These are phyloP conservation scores for Carassius auratus DNA, from an alignment of 2,113 vertebrate species.

Conservation along the genomic window DNA sequence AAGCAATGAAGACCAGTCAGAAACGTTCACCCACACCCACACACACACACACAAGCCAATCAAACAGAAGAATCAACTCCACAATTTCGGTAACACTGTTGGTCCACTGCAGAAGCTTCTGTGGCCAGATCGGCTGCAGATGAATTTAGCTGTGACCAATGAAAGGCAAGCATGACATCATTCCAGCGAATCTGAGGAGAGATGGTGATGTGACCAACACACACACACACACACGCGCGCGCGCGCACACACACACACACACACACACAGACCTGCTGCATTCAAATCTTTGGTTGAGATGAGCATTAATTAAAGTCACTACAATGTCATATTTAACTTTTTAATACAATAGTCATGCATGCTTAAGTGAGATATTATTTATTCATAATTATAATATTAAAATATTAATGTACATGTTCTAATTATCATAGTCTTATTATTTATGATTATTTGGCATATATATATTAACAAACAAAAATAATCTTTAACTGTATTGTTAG, in stretches of 20 bases:
- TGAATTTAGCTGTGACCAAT: constrained; percentile 52
- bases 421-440: too few species aligned
- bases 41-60: not conserved
- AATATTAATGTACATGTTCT: too few species aligned
- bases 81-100: constrained; percentile 17
- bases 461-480: too few species aligned
- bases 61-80: constrained; percentile 2
- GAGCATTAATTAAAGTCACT: not conserved
- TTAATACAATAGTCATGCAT: too few species aligned
- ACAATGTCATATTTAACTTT: not conserved
- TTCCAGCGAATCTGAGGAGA: constrained; percentile 33
- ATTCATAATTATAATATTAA: too few species aligned
- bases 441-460: too few species aligned
- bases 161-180: constrained; percentile 48
- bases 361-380: too few species aligned
- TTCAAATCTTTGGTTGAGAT: not conserved
- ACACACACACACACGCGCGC: not conserved
- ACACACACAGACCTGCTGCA: constrained; percentile 16
- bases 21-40: constrained; percentile 53
- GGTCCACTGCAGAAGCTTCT: constrained; percentile 57
- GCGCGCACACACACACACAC: constrained; percentile 21
- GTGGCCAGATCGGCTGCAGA: constrained; percentile 54
- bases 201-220: constrained; percentile 29
- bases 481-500: too few species aligned
- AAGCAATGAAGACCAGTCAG: constrained; percentile 67